Conservation (phyloP, 2,888 invertebrate genomes). For the Trichogramma evanescens region DNA sequence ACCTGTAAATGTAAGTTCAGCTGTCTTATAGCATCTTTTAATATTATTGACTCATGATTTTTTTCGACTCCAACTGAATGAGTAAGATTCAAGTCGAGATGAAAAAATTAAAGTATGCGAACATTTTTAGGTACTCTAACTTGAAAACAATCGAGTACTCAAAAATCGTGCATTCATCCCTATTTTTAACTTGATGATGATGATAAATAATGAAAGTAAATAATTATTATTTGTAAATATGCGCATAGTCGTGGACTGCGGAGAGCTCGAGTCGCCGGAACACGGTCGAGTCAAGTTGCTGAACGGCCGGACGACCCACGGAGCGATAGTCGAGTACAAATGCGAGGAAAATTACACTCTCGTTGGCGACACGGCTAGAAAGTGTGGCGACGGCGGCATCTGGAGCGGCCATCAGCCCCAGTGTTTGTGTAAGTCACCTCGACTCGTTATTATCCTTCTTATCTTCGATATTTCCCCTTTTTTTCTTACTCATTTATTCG, state of each 20-base stretch:
- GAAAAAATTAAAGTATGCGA: background rate
- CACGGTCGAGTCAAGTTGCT: slow-evolving; percentile 65
- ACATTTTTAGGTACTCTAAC: no score
- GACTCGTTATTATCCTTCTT: background rate
- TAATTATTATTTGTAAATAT: background rate
- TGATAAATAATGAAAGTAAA: background rate
- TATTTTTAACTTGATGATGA: background rate
- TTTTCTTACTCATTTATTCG: background rate
- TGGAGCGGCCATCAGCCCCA: slow-evolving; percentile 76
- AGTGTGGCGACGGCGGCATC: slow-evolving; percentile 65
- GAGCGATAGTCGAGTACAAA: slow-evolving; percentile 67
- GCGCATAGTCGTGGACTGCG: slow-evolving; percentile 74
- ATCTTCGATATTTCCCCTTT: background rate
- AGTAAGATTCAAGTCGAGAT: background rate
- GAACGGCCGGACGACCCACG: slow-evolving; percentile 70
- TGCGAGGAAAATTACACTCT: slow-evolving; percentile 82
- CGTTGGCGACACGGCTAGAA: slow-evolving; percentile 64
- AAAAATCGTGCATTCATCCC: no score
- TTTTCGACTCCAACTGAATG: background rate
- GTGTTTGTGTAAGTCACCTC: slow-evolving; percentile 57
- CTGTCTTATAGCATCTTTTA: background rate
- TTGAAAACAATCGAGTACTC: no score
- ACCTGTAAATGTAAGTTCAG: slow-evolving; percentile 73
- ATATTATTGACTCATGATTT: background rate
- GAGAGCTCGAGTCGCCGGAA: slow-evolving; percentile 59